Base-by-base conservation (phyloP, 2,888 invertebrate genomes). In the Troilus luridus region DNA sequence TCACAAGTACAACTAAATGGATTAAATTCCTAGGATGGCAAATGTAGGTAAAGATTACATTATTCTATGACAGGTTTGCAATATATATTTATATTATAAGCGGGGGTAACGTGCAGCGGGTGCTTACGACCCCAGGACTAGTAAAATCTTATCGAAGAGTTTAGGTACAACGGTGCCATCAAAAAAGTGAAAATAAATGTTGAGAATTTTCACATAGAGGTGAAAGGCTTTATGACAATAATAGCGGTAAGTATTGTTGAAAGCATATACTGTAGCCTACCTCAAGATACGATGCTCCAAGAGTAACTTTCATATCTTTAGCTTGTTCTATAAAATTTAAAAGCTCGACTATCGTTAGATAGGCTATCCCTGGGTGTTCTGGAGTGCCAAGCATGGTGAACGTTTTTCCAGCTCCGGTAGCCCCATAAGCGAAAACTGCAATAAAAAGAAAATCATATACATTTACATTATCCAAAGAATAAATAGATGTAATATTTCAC, bases 361-460 rank as follows among this genome's bases (percentile, higher is more conserved):
- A 98, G 21, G 98, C 98, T 41, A 99, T 97, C 0, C 98, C 98
- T 0, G 98, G 98, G 93, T 96, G 95, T 8, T 95, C 95, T 8
- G 95, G 95, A 92, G 95, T 96, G 0, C 99, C 98, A 88, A 98
- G 95, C 98, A 99, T 99, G 0, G 98, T 99, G 93, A 96, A 97
- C 0, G 99, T 99, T 94, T 99, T 99, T 0, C 99, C 99, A 11
- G 98, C 98, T 0, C 99, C 99, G 0, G 98, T 99, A 0, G 98
- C 98, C 5, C 98, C 99, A 94, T 99, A 99, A 1, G 97, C 98
- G 95, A 99, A 99, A 60, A 99, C 98, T 58, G 97, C 0, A 93
- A 93, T 54, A 91, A 77, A 77, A 41, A n/a, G 14, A 67, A 6
- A 11, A 24, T n/a, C n/a, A n/a, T n/a, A 64, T 17, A n/a, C 5